Evolutionary conservation across 2,888 invertebrate genomes (phyloP).

Genomic region (Drepana falcataria): DNA sequence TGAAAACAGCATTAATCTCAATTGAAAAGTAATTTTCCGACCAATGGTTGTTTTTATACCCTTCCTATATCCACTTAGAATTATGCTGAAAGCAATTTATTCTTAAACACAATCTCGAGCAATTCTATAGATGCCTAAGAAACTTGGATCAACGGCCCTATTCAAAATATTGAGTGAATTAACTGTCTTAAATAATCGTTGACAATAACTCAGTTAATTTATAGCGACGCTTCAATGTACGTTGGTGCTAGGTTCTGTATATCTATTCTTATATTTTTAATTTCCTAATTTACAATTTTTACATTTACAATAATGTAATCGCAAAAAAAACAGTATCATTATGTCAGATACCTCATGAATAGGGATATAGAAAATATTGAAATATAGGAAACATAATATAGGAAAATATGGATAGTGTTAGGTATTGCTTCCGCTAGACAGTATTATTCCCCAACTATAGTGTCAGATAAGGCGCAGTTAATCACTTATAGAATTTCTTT

Average conservation of each 20-base stretch:
- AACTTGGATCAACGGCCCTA: slow-evolving; percentile 14
- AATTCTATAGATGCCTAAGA: slow-evolving; percentile 10
- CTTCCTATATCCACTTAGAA: slow-evolving; percentile 19
- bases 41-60: slow-evolving; percentile 21
- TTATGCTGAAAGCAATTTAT: slow-evolving; percentile 26
- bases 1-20: slow-evolving; percentile 23
- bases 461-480: slow-evolving; percentile 27
- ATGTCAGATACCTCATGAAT: no score
- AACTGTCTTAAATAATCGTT: slow-evolving; percentile 27
- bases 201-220: slow-evolving; percentile 32
- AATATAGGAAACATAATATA: no score
- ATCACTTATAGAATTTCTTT: slow-evolving; percentile 35
- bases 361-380: no score
- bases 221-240: no score
- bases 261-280: no score
- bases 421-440: slow-evolving; percentile 15
- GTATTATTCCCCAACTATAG: slow-evolving; percentile 14
- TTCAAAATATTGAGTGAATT: slow-evolving; percentile 16
- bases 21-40: slow-evolving; percentile 27
- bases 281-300: no score
- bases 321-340: no score
- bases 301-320: no score
- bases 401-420: no score
- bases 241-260: no score
- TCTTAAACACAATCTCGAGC: slow-evolving; percentile 22